A percentile compares a stretch with the other conserved stretches of the same genome.
Conservation (phyloP, 2,888 invertebrate species). For the Tiliacea aurago region DNA sequence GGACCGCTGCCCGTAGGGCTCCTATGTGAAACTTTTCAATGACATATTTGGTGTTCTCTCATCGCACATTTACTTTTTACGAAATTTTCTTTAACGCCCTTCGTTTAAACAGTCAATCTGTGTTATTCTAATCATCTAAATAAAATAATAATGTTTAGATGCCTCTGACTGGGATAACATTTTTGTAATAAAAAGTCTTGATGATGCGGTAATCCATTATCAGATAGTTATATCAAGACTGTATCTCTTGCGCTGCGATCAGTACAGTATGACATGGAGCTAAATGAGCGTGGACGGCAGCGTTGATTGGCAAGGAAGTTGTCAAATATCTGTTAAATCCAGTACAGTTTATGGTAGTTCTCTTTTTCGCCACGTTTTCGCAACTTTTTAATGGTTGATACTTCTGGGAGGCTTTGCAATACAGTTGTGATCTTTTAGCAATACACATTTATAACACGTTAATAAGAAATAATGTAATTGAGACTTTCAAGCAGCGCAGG, state of each 20-base stretch:
- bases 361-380: not conserved
- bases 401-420: not conserved
- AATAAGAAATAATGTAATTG: constrained; percentile 15
- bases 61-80: not conserved
- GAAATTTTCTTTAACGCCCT: not conserved
- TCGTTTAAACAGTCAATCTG: not conserved
- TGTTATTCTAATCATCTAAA: not conserved
- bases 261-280: not conserved
- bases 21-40: not conserved
- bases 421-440: not conserved
- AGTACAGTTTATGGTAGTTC: not conserved
- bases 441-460: not conserved
- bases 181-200: not conserved
- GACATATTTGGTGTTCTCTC: not conserved
- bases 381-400: not conserved
- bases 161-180: not conserved
- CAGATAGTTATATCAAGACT: not conserved
- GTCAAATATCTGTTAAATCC: not conserved
- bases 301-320: not conserved
- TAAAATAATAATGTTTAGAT: not conserved
- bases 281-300: not conserved
- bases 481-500: not conserved
- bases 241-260: not conserved
- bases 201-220: not conserved
- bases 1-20: too few relatives aligned